Conservation (phyloP, 2,797 vertebrate genomes). For the Artibeus jamaicensis region DNA sequence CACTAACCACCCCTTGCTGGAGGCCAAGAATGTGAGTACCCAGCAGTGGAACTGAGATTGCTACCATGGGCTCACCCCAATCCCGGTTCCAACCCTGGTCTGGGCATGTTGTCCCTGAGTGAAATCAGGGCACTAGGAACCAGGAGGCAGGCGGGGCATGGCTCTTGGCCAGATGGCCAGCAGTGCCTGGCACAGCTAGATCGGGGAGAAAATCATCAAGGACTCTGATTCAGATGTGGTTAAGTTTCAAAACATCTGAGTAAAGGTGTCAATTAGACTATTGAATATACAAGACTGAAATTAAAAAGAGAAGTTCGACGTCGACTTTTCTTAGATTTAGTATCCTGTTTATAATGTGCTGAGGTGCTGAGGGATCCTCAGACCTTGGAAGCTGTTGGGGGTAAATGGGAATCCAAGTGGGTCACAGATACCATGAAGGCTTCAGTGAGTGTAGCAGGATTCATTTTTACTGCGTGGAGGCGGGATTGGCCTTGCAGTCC, state of each 20-base stretch:
- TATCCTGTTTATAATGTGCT: neutral
- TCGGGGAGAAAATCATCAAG: neutral
- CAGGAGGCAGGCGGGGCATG: neutral
- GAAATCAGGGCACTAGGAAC: neutral
- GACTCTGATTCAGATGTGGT: neutral
- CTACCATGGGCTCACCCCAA: neutral
- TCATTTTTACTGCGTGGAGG: neutral
- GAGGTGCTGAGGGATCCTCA: neutral
- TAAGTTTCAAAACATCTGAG: slow-evolving; percentile 12
- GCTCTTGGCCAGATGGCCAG: neutral
- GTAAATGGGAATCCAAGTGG: neutral
- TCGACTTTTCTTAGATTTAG: neutral
- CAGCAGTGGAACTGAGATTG: neutral
- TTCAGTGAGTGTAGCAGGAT: slow-evolving; percentile 40
- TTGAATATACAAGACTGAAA: neutral
- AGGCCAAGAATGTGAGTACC: neutral
- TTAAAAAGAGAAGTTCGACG: slow-evolving; percentile 1
- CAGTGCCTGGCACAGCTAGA: neutral
- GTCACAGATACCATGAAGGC: neutral
- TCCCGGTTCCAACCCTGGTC: neutral
- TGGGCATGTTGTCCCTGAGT: neutral
- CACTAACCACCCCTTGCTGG: neutral
- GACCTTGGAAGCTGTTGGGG: neutral
- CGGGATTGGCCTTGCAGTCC: neutral
- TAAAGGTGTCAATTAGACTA: neutral